phyloP scores from a whole-genome alignment of 2,888 invertebrate genomes.

The Quadroppia sp. region DNA sequence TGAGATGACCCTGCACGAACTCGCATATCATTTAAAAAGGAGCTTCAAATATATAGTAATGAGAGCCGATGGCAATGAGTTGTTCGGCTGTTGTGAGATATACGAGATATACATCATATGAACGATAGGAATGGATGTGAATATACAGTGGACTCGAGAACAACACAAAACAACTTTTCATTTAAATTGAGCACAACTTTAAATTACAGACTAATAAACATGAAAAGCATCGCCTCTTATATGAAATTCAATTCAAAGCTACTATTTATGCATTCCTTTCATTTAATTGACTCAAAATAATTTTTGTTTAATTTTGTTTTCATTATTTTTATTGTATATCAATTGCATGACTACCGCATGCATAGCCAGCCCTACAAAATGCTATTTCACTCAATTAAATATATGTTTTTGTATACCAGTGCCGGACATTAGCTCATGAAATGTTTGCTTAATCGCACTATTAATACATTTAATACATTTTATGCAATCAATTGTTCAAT shows the following conservation, averaged over 20 bases:
- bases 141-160: constrained; percentile 1
- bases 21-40: constrained; percentile 13
- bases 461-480: no score
- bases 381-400: no score
- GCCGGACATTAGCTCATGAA: constrained; percentile 5
- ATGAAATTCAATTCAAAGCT: no score
- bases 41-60: neutral
- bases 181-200: no score
- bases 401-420: neutral
- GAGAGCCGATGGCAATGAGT: constrained; percentile 16
- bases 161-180: no score
- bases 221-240: no score
- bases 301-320: neutral
- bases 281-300: neutral
- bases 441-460: neutral
- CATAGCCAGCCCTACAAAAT: neutral
- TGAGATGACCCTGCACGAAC: constrained; percentile 13
- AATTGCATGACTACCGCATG: neutral
- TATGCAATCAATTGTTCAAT: constrained; percentile 9
- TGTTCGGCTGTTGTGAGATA: neutral
- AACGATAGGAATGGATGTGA: neutral
- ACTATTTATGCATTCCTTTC: neutral
- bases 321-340: neutral
- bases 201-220: no score
- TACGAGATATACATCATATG: constrained; percentile 6